These are phyloP conservation scores for Volucella zonaria DNA, from an alignment of 2,888 invertebrate species.

Conservation along the genomic window DNA sequence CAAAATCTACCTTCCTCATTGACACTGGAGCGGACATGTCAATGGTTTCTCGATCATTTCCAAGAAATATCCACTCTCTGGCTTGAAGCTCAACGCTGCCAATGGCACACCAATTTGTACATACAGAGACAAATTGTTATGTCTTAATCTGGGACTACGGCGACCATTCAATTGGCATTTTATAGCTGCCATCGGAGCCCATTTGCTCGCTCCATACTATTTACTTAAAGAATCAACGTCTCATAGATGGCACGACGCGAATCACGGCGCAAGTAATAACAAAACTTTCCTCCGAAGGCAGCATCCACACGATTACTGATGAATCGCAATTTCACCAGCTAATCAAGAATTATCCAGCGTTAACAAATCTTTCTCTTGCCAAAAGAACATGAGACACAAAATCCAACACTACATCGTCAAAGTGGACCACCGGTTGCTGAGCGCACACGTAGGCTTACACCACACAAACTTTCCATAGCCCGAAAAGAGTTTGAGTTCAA, in stretches of 20 bases:
- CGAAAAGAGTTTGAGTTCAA: conserved; percentile 7
- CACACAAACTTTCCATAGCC: conserved; percentile 3
- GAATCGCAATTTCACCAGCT: conserved; percentile 14
- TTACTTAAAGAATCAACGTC: conserved; percentile 4
- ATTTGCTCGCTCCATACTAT: neutral
- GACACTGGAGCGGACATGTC: neutral
- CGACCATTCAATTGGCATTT: neutral
- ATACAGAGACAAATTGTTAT: conserved; percentile 8
- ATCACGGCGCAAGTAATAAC: neutral
- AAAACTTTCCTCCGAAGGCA: neutral
- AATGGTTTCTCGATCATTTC: neutral
- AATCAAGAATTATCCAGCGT: neutral
- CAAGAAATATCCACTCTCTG: neutral
- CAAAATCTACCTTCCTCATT: neutral
- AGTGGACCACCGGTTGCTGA: conserved; percentile 6
- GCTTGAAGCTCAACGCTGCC: neutral
- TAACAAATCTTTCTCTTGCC: neutral
- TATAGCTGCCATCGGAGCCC: conserved; percentile 1
- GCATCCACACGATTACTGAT: conserved; percentile 12
- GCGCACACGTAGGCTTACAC: conserved; percentile 12
- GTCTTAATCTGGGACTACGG: neutral
- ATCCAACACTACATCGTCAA: conserved; percentile 6
- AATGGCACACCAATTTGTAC: neutral
- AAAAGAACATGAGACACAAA: conserved; percentile 2
- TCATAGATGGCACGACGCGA: conserved; percentile 1